Base-by-base conservation (phyloP, 2,113 vertebrate species). In the Narcine bancroftii region DNA sequence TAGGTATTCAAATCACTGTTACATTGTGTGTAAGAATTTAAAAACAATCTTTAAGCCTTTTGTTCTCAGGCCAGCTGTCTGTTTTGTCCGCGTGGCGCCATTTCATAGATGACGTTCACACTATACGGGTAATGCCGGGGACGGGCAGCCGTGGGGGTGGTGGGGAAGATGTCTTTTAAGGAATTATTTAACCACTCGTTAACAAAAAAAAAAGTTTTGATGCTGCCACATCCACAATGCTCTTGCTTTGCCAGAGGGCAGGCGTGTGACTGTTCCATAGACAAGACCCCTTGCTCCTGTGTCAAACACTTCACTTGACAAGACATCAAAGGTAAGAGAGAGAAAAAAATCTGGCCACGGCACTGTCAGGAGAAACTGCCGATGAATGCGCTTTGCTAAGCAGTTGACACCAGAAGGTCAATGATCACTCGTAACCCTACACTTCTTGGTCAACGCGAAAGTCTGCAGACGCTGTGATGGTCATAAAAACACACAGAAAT, bases 271-370 rank as follows among this genome's bases (percentile, higher is more conserved):
- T 24, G 13, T 47, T 69, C 26, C 24, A 69, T 69, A 26, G 89
- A 91, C 63, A 91, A 91, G 63, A 91, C 47, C n/a, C n/a, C n/a
- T n/a, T n/a, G 53, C 79, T 81, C 45, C 45, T 50, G 47, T 45
- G 45, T 71, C 47, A 69, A 69, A 29, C 65, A 13, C 65, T 42
- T 71, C 65, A 45, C 29, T 71, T 71, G 89, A 69, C 89, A 91
- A 69, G 89, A 91, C 65, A 91, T 91, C 89, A 69, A 91, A 89
- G n/a, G n/a, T n/a, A n/a, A n/a, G n/a, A 69, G 89, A 9, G 19
- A 66, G 39, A 47, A 69, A 21, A 47, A 91, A 69, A 69, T n/a
- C 63, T 65, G 66, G 63, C 19, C 71, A 91, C 29, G 4, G 24
- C 15, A 19, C 24, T 91, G 63, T 9, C 63, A 11, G 42, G 60